Base-by-base conservation (phyloP, 2,113 vertebrate genomes). In the Mormyrus iriodes region DNA sequence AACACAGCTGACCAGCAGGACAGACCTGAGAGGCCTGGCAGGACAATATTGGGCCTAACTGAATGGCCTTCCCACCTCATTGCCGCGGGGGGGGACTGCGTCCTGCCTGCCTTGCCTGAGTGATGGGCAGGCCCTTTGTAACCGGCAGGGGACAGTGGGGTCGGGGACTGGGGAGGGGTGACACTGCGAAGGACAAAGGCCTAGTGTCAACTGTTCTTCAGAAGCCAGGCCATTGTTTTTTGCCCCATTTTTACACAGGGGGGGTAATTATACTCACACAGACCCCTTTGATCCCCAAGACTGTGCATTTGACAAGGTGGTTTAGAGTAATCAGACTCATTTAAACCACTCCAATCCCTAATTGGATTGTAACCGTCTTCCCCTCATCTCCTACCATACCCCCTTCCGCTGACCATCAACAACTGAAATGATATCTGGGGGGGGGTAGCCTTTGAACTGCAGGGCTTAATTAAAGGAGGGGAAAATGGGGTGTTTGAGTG, bases 181-280 rank as follows among this genome's bases (percentile, higher is more conserved):
- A 35, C 83, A 85, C 44, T 86, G 90, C 82, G 85, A 90, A 90
- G 89, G 44, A 94, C 92, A 93, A 93, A 91, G 91, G 92, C 91
- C 88, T 55, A 89, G 91, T 90, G 90, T 90, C 90, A 88, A 90
- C 92, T 90, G 91, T 91, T 92, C 90, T 90, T 92, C 91, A 91
- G 92, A 89, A 91, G 88, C 90, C 88, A 91, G 69, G 73, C 91
- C 92, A 94, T 96, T 96, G 95, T 95, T 95, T 92, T 88, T 90
- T 90, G 94, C 91, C 94, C 92, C 92, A 91, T 93, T 95, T 95
- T 95, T 92, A 94, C 92, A 94, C 93, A 91, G 90, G 90, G 92
- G 93, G 91, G 91, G 95, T 94, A 95, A 96, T 96, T 96, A 96
- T 95, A 91, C 91, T 92, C 94, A 92, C 94, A 95, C 94, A 94